Conservation (phyloP, 2,113 vertebrate species). For the Polypterus bichir region DNA sequence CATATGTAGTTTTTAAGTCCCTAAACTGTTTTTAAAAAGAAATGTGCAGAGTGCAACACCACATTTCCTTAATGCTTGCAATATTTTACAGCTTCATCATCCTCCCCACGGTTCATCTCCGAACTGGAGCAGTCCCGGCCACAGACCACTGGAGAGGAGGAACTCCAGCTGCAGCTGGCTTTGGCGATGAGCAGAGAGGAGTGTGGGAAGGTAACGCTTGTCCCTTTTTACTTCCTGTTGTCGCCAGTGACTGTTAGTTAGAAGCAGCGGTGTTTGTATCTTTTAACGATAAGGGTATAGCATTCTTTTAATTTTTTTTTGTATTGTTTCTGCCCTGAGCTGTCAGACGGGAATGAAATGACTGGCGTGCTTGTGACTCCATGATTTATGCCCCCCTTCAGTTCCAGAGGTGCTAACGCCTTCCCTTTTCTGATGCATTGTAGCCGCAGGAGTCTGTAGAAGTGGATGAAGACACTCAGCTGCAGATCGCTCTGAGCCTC, state of each 20-base stretch:
- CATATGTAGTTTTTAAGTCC: too few relatives aligned
- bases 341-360: neutral
- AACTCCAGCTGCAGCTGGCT: constrained; percentile 86
- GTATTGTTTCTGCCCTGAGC: neutral
- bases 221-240: neutral
- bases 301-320: neutral
- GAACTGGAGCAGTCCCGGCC: constrained; percentile 86
- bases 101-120: constrained; percentile 59
- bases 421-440: constrained; percentile 39
- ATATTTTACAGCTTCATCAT: constrained; percentile 58
- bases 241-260: too few relatives aligned
- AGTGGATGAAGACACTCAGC: constrained; percentile 83
- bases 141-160: constrained; percentile 80
- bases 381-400: neutral
- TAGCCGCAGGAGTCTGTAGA: constrained; percentile 34
- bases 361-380: neutral
- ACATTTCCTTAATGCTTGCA: constrained; percentile 3
- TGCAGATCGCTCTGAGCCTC: constrained; percentile 81
- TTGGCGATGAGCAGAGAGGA: constrained; percentile 92
- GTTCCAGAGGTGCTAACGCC: constrained; percentile 27
- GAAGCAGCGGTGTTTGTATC: too few relatives aligned
- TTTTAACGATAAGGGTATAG: too few relatives aligned
- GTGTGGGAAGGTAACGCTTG: constrained; percentile 71
- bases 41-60: too few relatives aligned
- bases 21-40: too few relatives aligned